These are phyloP conservation scores for Camptogramma bilineatum DNA, from an alignment of 2,888 invertebrate genomes.

Conservation along the genomic window DNA sequence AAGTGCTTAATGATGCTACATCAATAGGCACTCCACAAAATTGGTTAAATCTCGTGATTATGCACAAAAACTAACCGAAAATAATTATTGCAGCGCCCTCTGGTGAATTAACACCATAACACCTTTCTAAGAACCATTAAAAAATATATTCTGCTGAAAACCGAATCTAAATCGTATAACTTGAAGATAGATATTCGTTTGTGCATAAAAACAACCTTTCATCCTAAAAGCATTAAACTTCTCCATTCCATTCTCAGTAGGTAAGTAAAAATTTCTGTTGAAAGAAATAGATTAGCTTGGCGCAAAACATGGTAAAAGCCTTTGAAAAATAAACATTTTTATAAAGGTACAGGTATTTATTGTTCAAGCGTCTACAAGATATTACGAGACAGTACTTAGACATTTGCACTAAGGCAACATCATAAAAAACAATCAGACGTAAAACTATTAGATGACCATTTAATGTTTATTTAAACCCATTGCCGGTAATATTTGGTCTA, in stretches of 20 bases:
- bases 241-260: not conserved
- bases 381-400: slow-evolving; percentile 74
- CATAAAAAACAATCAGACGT: slow-evolving; percentile 67
- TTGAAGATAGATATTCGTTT: too few relatives aligned
- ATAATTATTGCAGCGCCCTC: too few relatives aligned
- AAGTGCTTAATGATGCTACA: too few relatives aligned
- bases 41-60: too few relatives aligned
- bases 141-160: too few relatives aligned
- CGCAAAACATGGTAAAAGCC: slow-evolving; percentile 31
- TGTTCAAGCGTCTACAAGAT: slow-evolving; percentile 83
- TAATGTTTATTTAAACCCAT: slow-evolving; percentile 58
- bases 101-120: too few relatives aligned
- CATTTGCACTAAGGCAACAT: slow-evolving; percentile 69
- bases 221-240: too few relatives aligned
- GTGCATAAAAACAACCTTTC: too few relatives aligned
- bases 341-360: slow-evolving; percentile 82
- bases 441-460: slow-evolving; percentile 61
- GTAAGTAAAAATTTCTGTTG: not conserved
- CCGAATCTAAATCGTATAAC: too few relatives aligned
- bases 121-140: too few relatives aligned
- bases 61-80: too few relatives aligned
- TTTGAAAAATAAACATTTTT: slow-evolving; percentile 57
- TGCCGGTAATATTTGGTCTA: slow-evolving; percentile 72
- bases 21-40: too few relatives aligned
- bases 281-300: not conserved